Conservation (phyloP, 2,113 vertebrate genomes). For the Dinomys branickii region DNA sequence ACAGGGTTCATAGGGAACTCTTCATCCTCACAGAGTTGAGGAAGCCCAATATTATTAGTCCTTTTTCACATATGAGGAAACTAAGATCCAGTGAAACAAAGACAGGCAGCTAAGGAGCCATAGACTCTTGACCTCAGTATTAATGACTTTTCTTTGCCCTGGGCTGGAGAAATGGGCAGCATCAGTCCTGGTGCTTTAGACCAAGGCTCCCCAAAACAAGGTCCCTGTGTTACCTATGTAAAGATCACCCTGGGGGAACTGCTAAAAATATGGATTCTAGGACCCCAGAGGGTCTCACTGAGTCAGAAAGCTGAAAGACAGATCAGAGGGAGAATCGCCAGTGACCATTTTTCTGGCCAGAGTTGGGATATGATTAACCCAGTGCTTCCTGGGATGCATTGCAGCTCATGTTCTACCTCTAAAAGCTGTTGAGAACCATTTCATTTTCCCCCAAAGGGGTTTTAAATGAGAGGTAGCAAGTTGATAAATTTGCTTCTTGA, state of each 20-base stretch:
- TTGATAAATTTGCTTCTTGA: background rate
- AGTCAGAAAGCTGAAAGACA: background rate
- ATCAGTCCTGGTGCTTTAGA: background rate
- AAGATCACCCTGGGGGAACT: background rate
- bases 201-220: background rate
- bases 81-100: background rate
- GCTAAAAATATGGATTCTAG: background rate
- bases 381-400: background rate
- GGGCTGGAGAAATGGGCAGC: background rate
- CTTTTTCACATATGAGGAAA: background rate
- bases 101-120: background rate
- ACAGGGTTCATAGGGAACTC: background rate
- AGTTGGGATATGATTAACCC: background rate
- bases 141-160: background rate
- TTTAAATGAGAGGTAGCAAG: background rate
- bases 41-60: background rate
- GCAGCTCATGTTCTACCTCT: background rate
- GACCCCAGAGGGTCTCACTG: background rate
- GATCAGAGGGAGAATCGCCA: background rate
- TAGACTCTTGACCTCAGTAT: background rate
- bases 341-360: background rate
- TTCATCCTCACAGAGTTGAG: background rate
- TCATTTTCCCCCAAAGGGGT: background rate
- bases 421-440: background rate
- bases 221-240: background rate